Evolutionary conservation across 1,140 invertebrate genomes (phyloP), one percentile per base, ranked within the genome.

Genomic region (Oreohelix idahoensis): DNA sequence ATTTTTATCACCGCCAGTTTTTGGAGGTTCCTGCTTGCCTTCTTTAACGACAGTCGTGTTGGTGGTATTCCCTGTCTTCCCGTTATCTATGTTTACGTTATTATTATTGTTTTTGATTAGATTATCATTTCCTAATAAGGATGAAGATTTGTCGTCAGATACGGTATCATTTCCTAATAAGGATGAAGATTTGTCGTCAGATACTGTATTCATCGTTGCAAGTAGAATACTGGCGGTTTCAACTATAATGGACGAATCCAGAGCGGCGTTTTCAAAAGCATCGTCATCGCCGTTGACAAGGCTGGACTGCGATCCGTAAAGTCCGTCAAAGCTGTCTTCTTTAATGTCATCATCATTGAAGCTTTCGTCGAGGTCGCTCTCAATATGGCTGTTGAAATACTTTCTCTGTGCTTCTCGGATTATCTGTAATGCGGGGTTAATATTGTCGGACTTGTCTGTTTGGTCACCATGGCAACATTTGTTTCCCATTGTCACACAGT

Each of bases 321-420:
- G 51, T 8, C n/a, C 63, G 63, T 66, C 63, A 1, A 66, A 1
- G 17, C 63, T 66, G 29, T 82, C 71, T 39, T 53, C 78, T 38
- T 38, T 51, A 20, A 75, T 78, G 45, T 82, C 51, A 23, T 66
- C n/a, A 2, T 66, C 63, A 17, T 66, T n/a, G 5, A 2, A 32
- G 26, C 73, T 71, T 45, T 77, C 71, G 38, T 76, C 70, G 10
- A 38, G 58, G 0, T n/a, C 35, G n/a, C 58, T 38, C 58, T 83
- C 81, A 26, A 81, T 81, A 63, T 76, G 73, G 38, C 79, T 66
- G 69, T 84, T 78, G 10, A 84, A 53, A 70, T 86, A 83, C 58
- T 83, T 81, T 75, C 74, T 58, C 80, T 82, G 85, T 0, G 85
- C 83, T n/a, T 81, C 79, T 29, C 70, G 38, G 38, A 86, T 82